phyloP scores from a whole-genome alignment of 2,797 vertebrate genomes.

The Coendou prehensilis region DNA sequence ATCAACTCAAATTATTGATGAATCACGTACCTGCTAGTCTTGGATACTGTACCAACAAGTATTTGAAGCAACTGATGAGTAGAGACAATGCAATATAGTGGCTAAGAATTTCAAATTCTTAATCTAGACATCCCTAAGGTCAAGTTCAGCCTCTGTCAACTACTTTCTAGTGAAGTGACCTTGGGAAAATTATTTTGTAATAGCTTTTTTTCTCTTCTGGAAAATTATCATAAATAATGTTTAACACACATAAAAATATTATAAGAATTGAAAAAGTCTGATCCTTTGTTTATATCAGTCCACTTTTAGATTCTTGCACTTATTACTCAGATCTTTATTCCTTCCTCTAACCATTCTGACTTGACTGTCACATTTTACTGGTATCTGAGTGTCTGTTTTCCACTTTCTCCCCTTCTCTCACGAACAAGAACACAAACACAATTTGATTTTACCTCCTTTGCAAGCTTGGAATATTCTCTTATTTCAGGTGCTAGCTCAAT shows the following conservation, averaged over 20 bases:
- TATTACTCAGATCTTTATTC: neutral
- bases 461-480: neutral
- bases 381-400: neutral
- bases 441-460: neutral
- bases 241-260: neutral
- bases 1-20: neutral
- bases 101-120: neutral
- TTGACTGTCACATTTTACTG: neutral
- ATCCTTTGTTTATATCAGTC: neutral
- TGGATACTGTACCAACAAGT: neutral
- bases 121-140: neutral
- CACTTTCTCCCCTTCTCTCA: neutral
- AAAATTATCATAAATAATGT: neutral
- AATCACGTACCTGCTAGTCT: neutral
- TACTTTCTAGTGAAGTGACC: neutral
- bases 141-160: neutral
- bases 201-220: too few relatives aligned
- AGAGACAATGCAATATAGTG: neutral
- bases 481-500: neutral
- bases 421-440: neutral
- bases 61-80: neutral
- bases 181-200: neutral
- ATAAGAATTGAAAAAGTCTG: neutral
- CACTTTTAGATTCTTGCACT: neutral
- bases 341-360: neutral